phyloP scores from a whole-genome alignment of 2,797 vertebrate species.

The Anguilla pacifica region DNA sequence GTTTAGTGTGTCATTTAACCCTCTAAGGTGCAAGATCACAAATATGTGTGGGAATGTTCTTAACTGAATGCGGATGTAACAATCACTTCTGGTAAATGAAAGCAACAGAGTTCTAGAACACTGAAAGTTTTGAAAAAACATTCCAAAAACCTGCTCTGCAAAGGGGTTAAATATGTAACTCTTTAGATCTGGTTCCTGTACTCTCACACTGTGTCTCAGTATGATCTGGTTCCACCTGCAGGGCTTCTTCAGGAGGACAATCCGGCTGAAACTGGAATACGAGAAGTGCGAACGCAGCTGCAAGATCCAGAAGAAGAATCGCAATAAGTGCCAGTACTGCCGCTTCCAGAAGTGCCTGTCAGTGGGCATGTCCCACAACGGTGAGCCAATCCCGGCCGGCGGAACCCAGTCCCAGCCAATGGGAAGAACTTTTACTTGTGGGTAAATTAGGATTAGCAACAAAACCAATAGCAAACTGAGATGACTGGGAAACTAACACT shows the following conservation, averaged over 20 bases:
- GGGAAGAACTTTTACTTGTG: not conserved
- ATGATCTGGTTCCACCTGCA: constrained; percentile 49
- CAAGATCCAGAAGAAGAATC: constrained; percentile 97
- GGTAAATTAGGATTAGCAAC: not conserved
- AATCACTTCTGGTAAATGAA: no score
- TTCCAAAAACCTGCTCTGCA: no score
- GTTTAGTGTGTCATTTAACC: not conserved
- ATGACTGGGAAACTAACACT: not conserved
- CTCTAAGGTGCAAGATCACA: no score
- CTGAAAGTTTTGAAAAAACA: no score
- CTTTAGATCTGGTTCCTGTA: not conserved
- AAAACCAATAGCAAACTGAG: not conserved
- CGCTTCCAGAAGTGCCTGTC: constrained; percentile 98
- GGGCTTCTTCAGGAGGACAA: constrained; percentile 95
- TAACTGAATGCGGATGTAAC: no score
- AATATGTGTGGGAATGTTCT: no score
- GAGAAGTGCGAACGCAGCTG: constrained; percentile 90
- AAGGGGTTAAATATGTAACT: no score
- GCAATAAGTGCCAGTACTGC: constrained; percentile 98
- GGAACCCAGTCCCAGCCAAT: not conserved
- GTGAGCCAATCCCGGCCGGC: constrained; percentile 69
- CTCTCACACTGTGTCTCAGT: not conserved
- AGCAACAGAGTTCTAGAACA: no score
- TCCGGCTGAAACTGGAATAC: constrained; percentile 90
- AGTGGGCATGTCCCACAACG: constrained; percentile 98